Conservation (phyloP, 2,113 vertebrate species). For the Lagenorhynchus albirostris region DNA sequence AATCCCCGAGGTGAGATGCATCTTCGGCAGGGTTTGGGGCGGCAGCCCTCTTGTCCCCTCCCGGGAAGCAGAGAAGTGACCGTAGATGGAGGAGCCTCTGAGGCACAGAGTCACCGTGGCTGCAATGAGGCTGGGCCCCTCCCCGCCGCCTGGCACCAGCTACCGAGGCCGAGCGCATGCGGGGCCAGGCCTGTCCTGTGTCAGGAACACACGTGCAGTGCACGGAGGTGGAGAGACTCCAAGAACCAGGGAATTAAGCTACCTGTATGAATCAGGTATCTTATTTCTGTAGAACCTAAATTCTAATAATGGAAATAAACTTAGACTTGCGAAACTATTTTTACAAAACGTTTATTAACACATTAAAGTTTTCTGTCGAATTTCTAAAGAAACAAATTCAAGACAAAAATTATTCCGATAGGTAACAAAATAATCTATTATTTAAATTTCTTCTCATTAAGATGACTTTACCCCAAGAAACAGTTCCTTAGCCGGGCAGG, state of each 20-base stretch:
- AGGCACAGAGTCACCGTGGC: neutral
- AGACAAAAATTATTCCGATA: conserved; percentile 58
- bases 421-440: conserved; percentile 75
- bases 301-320: neutral
- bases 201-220: neutral
- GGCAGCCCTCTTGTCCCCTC: neutral
- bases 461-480: conserved; percentile 59
- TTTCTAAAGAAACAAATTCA: conserved; percentile 66
- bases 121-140: neutral
- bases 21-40: neutral
- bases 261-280: conserved; percentile 1
- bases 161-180: neutral
- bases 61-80: neutral
- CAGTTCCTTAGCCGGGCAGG: neutral
- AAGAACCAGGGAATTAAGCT: neutral
- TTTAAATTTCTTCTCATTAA: conserved; percentile 67
- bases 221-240: neutral
- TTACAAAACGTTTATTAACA: conserved; percentile 71
- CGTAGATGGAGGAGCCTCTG: neutral
- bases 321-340: neutral
- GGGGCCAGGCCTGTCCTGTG: neutral
- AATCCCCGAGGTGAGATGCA: too few species aligned
- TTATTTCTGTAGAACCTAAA: neutral
- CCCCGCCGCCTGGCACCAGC: too few species aligned
- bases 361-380: conserved; percentile 42